Evolutionary conservation across 1,140 invertebrate species (phyloP).

Genomic region (Drosophila lacteicornis): DNA sequence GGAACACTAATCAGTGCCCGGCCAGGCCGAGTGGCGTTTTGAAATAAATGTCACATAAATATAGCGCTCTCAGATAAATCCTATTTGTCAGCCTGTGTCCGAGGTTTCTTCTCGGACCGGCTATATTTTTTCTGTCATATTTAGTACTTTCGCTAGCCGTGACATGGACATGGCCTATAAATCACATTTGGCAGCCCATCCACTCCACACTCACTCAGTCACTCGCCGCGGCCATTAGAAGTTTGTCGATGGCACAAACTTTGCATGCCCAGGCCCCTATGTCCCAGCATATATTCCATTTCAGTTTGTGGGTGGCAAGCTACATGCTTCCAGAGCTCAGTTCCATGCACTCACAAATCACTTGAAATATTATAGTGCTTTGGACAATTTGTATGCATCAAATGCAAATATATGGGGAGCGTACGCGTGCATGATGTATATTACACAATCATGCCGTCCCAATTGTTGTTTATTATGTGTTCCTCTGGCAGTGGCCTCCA

Average conservation of each 20-base stretch:
- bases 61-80: constrained; percentile 36
- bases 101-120: constrained; percentile 30
- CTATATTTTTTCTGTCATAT: constrained; percentile 68
- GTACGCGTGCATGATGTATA: constrained; percentile 22
- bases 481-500: constrained; percentile 6
- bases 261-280: constrained; percentile 14
- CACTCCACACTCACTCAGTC: constrained; percentile 51
- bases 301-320: neutral
- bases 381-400: constrained; percentile 65
- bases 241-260: constrained; percentile 27
- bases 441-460: constrained; percentile 60
- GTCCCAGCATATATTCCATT: constrained; percentile 1
- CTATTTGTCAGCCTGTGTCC: constrained; percentile 34
- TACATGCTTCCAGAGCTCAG: neutral
- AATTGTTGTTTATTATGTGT: constrained; percentile 70
- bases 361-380: constrained; percentile 46
- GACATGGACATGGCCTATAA: constrained; percentile 69
- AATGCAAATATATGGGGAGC: constrained; percentile 58
- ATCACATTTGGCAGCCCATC: constrained; percentile 79
- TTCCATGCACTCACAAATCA: constrained; percentile 50
- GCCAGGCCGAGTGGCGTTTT: constrained; percentile 5
- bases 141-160: constrained; percentile 60
- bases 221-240: constrained; percentile 33
- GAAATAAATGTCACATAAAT: constrained; percentile 35
- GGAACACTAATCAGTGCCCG: constrained; percentile 20